Conservation (phyloP, 1,140 invertebrate genomes). For the Drosophila orena region DNA sequence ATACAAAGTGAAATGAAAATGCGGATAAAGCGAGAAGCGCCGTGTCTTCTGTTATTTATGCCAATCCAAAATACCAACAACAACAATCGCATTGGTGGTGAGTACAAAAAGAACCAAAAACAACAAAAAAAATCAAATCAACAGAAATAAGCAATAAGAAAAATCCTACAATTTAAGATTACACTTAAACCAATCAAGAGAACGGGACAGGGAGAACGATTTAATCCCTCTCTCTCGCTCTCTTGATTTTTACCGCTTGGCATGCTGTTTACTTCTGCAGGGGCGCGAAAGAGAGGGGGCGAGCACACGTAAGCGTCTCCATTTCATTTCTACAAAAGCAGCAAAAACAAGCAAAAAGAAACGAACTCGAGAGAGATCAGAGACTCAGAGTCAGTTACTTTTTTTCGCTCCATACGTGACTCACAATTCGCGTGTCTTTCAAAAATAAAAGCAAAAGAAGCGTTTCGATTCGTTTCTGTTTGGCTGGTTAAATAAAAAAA, state of each 20-base stretch:
- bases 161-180: conserved; percentile 40
- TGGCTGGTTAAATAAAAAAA: conserved; percentile 36
- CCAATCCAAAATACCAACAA: conserved; percentile 84
- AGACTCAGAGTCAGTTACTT: conserved; percentile 70
- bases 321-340: conserved; percentile 38
- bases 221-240: conserved; percentile 6
- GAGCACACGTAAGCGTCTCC: conserved; percentile 50
- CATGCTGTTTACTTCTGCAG: conserved; percentile 34
- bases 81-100: conserved; percentile 86
- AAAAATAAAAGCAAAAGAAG: conserved; percentile 80
- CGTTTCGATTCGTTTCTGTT: conserved; percentile 47
- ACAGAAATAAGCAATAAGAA: conserved; percentile 14
- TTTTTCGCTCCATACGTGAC: conserved; percentile 78
- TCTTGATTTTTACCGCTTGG: conserved; percentile 33
- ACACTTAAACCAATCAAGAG: conserved; percentile 24
- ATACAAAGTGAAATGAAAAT: conserved; percentile 86
- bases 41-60: conserved; percentile 87
- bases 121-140: neutral
- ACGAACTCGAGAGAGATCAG: conserved; percentile 26
- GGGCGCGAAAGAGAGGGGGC: conserved; percentile 27
- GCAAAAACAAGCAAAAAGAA: conserved; percentile 17
- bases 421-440: conserved; percentile 81
- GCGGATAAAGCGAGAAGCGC: conserved; percentile 88
- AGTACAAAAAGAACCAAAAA: conserved; percentile 49
- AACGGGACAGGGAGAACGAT: conserved; percentile 4